Conservation (phyloP, 64 coral and sea anemone species). For the Orbicella faveolata region DNA sequence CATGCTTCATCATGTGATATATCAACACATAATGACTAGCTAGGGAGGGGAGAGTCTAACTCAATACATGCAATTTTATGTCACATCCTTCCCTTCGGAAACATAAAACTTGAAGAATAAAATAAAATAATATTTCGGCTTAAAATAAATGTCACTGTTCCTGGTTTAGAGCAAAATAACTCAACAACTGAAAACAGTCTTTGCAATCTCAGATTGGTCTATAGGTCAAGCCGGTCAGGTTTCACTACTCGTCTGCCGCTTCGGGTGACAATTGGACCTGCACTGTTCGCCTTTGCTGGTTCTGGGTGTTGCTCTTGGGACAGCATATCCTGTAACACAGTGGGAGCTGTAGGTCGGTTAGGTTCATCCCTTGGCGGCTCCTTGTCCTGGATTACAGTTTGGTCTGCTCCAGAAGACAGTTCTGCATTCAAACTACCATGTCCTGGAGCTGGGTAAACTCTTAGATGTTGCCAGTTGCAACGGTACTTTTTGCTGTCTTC, state of each 20-base stretch:
- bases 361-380: neutral
- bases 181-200: neutral
- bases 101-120: neutral
- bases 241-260: neutral
- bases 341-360: neutral
- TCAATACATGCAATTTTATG: too few relatives aligned
- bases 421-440: neutral
- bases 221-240: neutral
- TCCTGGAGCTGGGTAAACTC: constrained; percentile 14
- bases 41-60: too few relatives aligned
- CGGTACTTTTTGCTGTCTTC: constrained; percentile 9
- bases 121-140: neutral
- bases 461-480: constrained; percentile 6
- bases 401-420: neutral
- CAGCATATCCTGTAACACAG: neutral
- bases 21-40: too few relatives aligned
- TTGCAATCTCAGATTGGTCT: neutral
- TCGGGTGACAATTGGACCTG: neutral
- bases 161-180: neutral
- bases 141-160: neutral
- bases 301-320: neutral
- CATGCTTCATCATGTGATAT: too few relatives aligned
- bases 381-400: too few relatives aligned
- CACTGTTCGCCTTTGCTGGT: neutral
- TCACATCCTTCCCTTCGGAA: neutral